Conservation (phyloP, 2,797 vertebrate species). For the Cryptoprocta ferox region DNA sequence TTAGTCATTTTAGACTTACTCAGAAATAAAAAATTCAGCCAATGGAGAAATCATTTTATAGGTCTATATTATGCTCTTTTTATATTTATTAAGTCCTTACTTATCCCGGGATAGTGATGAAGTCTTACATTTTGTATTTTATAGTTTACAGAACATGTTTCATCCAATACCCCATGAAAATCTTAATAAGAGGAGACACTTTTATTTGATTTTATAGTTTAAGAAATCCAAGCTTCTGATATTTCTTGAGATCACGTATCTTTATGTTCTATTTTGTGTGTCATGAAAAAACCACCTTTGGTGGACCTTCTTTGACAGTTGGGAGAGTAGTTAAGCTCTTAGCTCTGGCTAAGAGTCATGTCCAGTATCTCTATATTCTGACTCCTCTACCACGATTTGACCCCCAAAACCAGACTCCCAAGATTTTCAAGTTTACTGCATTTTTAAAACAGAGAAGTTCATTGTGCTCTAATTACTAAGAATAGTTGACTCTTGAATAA, state of each 20-base stretch:
- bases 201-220: constrained; percentile 11
- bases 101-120: background rate
- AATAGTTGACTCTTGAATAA: background rate
- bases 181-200: constrained; percentile 34
- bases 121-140: constrained; percentile 6
- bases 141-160: constrained; percentile 11
- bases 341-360: background rate
- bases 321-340: no score
- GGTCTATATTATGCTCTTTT: background rate
- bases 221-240: constrained; percentile 8
- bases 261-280: no score
- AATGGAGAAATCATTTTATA: background rate
- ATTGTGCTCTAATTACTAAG: constrained; percentile 28
- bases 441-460: background rate
- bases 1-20: constrained; percentile 19
- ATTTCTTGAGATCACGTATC: background rate
- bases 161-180: background rate
- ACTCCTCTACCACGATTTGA: background rate
- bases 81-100: constrained; percentile 1
- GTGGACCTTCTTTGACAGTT: no score
- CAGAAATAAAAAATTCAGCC: background rate
- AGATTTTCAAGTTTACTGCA: background rate
- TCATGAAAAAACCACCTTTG: no score
- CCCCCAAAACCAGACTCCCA: background rate
- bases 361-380: background rate